Evolutionary conservation across 1,140 invertebrate genomes (phyloP).

Genomic region (Centruroides sculpturatus): DNA sequence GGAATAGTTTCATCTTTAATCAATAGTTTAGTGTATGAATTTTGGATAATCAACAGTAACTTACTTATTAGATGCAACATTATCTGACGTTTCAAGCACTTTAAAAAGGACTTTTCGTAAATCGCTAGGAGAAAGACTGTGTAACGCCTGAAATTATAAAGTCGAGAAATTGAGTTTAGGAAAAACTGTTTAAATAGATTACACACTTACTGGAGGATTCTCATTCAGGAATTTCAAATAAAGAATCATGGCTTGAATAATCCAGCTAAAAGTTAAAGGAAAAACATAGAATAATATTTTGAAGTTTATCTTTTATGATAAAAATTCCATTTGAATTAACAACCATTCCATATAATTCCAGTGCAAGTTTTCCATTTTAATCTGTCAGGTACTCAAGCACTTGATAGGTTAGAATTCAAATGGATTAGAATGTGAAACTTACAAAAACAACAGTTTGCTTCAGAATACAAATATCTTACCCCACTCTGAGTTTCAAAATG

Average conservation of each 20-base stretch:
- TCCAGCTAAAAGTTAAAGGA: slow-evolving; percentile 54
- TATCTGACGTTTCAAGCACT: slow-evolving; percentile 63
- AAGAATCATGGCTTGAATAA: slow-evolving; percentile 79
- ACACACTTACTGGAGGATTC: slow-evolving; percentile 12
- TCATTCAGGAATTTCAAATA: slow-evolving; percentile 43
- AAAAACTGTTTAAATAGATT: neutral
- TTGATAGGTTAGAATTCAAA: neutral
- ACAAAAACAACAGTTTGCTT: neutral
- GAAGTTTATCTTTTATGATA: too few species aligned
- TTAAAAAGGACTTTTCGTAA: slow-evolving; percentile 66
- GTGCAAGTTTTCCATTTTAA: too few species aligned
- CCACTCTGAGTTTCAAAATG: slow-evolving; percentile 88
- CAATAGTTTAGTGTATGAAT: too few species aligned
- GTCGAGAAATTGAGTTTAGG: neutral
- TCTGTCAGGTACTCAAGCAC: too few species aligned
- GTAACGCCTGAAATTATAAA: slow-evolving; percentile 40
- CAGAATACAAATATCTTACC: slow-evolving; percentile 34
- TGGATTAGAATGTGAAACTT: neutral
- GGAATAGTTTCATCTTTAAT: too few species aligned
- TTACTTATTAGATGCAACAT: slow-evolving; percentile 11
- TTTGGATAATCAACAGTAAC: neutral
- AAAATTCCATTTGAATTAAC: too few species aligned
- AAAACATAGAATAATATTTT: too few species aligned
- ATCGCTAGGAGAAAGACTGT: slow-evolving; percentile 76
- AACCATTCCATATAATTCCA: too few species aligned